Evolutionary conservation across 2,888 invertebrate species (phyloP), one percentile per base, ranked within the genome.

Genomic region (Apodemia duryi): DNA sequence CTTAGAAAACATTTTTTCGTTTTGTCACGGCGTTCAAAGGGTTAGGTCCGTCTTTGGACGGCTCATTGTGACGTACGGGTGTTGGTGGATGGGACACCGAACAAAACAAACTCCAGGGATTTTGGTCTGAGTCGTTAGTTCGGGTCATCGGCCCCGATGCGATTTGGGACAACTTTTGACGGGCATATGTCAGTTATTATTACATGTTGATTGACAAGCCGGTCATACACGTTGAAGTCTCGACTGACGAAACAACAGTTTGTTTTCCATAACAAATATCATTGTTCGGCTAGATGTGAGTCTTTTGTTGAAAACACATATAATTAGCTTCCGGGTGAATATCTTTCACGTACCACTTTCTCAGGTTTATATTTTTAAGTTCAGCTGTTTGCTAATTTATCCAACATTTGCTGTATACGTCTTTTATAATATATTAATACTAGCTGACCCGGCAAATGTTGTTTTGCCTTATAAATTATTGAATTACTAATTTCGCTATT

Each of bases 141-240:
- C 82, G 91, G 91, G 91, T 91, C 91, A 90, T 78, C 85, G 85
- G 82, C 80, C 72, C 82, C 86, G 90, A 91, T 90, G 87, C 88
- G 91, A 91, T 91, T 91, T 90, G 80, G 87, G 86, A 83, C 86
- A 87, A 84, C 88, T 88, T 86, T 84, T 91, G 91, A 89, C 89
- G 85, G 85, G 78, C 78, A 77, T 77, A 81, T 80, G 89, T 87
- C 89, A 84, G 75, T 72, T 82, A 77, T 83, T 85, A 84, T 88
- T 89, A 85, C 85, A 79, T 75, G 75, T 81, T 87, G 88, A 89
- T 87, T 88, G 90, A 90, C 88, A 84, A 79, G 77, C 74, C 69
- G 64, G 69, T 43, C 43, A 43, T 43, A 62, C 65, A 32, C 61
- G 38, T 60, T 64, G 61, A 57, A 46, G 60, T 35, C 46, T 49